A percentile compares a stretch with the other conserved stretches of the same genome.
phyloP scores from a whole-genome alignment of 2,888 invertebrate genomes.

The Theristus sp. region DNA sequence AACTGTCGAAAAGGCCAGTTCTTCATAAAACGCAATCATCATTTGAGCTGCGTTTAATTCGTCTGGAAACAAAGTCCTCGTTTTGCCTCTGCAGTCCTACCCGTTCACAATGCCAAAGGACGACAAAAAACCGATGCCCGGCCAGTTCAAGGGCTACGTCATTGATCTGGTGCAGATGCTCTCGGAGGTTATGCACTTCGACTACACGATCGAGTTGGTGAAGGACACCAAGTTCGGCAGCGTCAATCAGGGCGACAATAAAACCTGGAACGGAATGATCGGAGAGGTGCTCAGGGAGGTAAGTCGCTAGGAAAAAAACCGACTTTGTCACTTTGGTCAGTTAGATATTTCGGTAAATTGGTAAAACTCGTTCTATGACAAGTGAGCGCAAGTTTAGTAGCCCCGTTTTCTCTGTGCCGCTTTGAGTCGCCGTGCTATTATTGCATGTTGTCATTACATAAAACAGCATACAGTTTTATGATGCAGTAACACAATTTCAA shows the following conservation, averaged over 20 bases:
- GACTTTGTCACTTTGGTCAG: background rate
- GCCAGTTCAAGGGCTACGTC: constrained; percentile 47
- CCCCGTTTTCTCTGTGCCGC: background rate
- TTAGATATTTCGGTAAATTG: background rate
- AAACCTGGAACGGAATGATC: constrained; percentile 28
- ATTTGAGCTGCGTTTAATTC: too few relatives aligned
- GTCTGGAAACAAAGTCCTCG: too few relatives aligned
- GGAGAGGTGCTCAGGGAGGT: constrained; percentile 23
- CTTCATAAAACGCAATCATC: too few relatives aligned
- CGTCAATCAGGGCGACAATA: constrained; percentile 20
- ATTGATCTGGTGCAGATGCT: constrained; percentile 32
- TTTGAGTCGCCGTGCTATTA: background rate
- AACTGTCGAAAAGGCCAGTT: too few relatives aligned
- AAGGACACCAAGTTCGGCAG: constrained; percentile 31
- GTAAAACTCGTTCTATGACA: too few relatives aligned
- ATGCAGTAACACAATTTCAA: background rate
- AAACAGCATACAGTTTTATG: background rate
- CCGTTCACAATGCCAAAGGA: constrained; percentile 18
- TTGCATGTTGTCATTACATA: background rate
- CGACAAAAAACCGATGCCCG: constrained; percentile 53
- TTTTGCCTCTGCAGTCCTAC: background rate
- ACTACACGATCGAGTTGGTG: constrained; percentile 29
- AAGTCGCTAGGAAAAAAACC: background rate
- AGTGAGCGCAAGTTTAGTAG: background rate
- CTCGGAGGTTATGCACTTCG: constrained; percentile 26